A percentile compares a stretch with the other conserved stretches of the same genome.
Evolutionary conservation across 2,888 invertebrate genomes (phyloP).

Genomic region (Himalopsyche japonica): DNA sequence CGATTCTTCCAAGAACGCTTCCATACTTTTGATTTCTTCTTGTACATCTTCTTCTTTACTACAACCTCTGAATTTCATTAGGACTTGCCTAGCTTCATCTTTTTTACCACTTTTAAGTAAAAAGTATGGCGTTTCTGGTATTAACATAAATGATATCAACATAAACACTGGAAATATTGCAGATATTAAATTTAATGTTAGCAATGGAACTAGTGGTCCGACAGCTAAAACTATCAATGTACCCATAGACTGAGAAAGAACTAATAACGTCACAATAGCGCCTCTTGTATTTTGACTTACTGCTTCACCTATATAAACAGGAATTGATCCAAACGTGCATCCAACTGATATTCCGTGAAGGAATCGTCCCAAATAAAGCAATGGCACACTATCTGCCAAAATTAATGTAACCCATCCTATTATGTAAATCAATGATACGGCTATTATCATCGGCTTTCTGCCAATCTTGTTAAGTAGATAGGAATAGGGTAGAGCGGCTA

Average conservation of each 20-base stretch:
- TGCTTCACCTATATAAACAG: slow-evolving; percentile 37
- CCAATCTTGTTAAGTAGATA: slow-evolving; percentile 37
- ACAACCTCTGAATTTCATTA: slow-evolving; percentile 38
- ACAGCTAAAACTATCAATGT: slow-evolving; percentile 26
- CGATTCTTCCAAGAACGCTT: slow-evolving; percentile 32
- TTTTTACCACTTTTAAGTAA: slow-evolving; percentile 26
- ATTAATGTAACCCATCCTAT: slow-evolving; percentile 34
- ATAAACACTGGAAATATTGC: slow-evolving; percentile 24
- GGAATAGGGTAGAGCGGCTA: slow-evolving; percentile 33
- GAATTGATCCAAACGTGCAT: slow-evolving; percentile 34
- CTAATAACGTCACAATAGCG: slow-evolving; percentile 30
- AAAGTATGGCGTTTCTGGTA: slow-evolving; percentile 38
- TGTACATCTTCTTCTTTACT: slow-evolving; percentile 25
- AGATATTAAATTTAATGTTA: slow-evolving; percentile 33
- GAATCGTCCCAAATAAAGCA: slow-evolving; percentile 36
- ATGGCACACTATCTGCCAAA: slow-evolving; percentile 19
- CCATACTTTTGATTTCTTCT: slow-evolving; percentile 34
- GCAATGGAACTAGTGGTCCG: slow-evolving; percentile 30
- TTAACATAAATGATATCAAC: slow-evolving; percentile 27
- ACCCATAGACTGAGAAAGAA: slow-evolving; percentile 28
- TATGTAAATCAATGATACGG: slow-evolving; percentile 24
- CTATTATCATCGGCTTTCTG: slow-evolving; percentile 35
- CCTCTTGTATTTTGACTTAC: slow-evolving; percentile 32
- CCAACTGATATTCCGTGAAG: slow-evolving; percentile 33
- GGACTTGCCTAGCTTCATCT: slow-evolving; percentile 22